phyloP scores from a whole-genome alignment of 30 jellyfish, hydroid and myxozoan genomes.

The Calvadosia cruxmelitensis region DNA sequence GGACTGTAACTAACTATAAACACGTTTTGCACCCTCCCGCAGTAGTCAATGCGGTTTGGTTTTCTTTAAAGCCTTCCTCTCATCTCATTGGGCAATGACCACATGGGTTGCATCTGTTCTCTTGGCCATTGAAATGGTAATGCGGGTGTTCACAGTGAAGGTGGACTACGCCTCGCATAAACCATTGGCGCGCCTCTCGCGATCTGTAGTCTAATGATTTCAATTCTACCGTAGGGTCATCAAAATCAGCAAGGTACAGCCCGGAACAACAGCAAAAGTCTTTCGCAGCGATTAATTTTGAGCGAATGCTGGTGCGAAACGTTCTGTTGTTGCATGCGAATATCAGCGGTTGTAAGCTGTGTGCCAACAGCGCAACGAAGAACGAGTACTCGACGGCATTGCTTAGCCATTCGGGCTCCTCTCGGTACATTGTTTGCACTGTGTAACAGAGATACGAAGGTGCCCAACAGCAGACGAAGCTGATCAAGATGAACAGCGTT shows the following conservation, averaged over 20 bases:
- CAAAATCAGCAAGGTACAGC: no score
- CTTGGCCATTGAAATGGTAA: background rate
- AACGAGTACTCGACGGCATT: conserved; percentile 9
- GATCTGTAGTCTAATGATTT: background rate
- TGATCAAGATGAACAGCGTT: conserved; percentile 17
- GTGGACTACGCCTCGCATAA: background rate
- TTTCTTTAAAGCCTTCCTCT: no score
- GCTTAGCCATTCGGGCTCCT: conserved; percentile 1
- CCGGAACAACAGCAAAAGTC: background rate
- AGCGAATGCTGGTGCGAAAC: conserved; percentile 10
- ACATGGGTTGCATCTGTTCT: no score
- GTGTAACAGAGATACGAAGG: conserved; percentile 27
- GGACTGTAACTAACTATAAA: no score
- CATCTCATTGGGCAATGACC: no score
- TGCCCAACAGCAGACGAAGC: conserved; percentile 34
- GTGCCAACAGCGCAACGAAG: conserved; percentile 29
- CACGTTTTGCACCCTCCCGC: no score
- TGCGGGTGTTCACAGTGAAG: background rate
- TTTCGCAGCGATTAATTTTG: background rate
- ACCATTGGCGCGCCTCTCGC: no score
- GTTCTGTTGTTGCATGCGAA: conserved; percentile 26
- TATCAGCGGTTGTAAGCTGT: conserved; percentile 36
- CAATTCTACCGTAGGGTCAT: background rate
- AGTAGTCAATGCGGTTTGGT: no score
- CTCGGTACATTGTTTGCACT: conserved; percentile 7